Conservation (phyloP, 2,113 vertebrate species). For the Elephantulus edwardii region DNA sequence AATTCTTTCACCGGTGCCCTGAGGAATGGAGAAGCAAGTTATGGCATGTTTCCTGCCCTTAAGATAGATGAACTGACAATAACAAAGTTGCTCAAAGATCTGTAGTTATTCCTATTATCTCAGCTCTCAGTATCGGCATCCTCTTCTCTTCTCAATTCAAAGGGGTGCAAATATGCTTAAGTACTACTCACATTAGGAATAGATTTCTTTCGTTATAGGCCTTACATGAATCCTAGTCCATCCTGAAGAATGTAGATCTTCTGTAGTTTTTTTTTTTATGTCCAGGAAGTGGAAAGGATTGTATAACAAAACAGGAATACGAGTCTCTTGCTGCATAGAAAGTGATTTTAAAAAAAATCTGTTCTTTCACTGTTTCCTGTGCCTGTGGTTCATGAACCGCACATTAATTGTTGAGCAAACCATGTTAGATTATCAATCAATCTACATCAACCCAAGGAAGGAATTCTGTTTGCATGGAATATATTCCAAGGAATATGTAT, state of each 20-base stretch:
- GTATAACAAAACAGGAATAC: constrained; percentile 67
- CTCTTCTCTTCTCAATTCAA: neutral
- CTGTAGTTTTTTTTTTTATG: constrained; percentile 8
- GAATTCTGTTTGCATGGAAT: constrained; percentile 77
- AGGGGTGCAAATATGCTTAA: neutral
- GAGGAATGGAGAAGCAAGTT: neutral
- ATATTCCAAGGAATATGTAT: no score
- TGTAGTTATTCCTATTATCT: neutral
- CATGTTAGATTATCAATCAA: constrained; percentile 82
- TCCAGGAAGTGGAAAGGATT: constrained; percentile 42
- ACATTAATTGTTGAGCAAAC: constrained; percentile 73
- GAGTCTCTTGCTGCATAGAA: constrained; percentile 53
- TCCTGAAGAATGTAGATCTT: neutral
- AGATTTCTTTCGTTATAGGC: neutral
- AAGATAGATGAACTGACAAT: neutral
- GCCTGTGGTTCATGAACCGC: constrained; percentile 69
- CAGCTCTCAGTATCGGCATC: neutral
- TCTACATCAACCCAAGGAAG: constrained; percentile 77
- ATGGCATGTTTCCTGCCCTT: neutral
- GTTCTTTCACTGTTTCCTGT: constrained; percentile 54
- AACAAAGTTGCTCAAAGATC: neutral
- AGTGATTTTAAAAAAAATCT: constrained; percentile 40
- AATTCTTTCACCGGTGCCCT: accelerated
- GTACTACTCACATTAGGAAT: neutral
- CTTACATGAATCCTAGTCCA: neutral